Evolutionary conservation across 2,888 invertebrate genomes (phyloP).

Genomic region (Tupiocoris notatus): DNA sequence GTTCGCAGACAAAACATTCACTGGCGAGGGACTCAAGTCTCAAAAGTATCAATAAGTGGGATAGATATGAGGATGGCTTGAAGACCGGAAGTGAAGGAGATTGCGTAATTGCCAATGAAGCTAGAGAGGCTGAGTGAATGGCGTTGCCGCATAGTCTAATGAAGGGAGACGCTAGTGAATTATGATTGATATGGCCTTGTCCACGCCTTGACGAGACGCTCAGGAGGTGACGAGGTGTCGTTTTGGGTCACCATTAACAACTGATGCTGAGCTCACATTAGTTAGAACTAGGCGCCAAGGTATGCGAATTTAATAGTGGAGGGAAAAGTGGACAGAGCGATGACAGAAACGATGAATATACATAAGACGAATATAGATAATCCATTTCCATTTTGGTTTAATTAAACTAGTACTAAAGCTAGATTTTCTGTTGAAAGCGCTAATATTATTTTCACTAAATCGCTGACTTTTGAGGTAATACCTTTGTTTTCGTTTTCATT

Average conservation of each 20-base stretch:
- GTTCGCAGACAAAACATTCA: constrained; percentile 8
- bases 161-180: constrained; percentile 14
- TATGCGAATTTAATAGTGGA: too few species aligned
- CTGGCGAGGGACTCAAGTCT: background rate
- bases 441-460: too few species aligned
- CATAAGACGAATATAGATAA: too few species aligned
- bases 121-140: constrained; percentile 1
- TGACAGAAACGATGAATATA: too few species aligned
- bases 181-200: constrained; percentile 25
- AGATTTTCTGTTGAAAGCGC: too few species aligned
- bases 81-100: constrained; percentile 28
- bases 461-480: too few species aligned
- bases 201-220: background rate
- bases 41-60: constrained; percentile 22
- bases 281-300: too few species aligned
- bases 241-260: background rate
- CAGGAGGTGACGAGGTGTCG: constrained; percentile 5
- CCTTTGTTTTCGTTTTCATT: too few species aligned
- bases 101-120: constrained; percentile 23
- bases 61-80: constrained; percentile 17
- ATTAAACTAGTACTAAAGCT: too few species aligned
- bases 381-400: too few species aligned
- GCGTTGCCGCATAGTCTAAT: constrained; percentile 12
- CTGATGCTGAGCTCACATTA: background rate
- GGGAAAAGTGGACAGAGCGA: too few species aligned